Percentiles rank a stretch among this genome's conserved stretches.
Evolutionary conservation across 2,888 invertebrate species (phyloP).

Genomic region (Drosophila algonquin): DNA sequence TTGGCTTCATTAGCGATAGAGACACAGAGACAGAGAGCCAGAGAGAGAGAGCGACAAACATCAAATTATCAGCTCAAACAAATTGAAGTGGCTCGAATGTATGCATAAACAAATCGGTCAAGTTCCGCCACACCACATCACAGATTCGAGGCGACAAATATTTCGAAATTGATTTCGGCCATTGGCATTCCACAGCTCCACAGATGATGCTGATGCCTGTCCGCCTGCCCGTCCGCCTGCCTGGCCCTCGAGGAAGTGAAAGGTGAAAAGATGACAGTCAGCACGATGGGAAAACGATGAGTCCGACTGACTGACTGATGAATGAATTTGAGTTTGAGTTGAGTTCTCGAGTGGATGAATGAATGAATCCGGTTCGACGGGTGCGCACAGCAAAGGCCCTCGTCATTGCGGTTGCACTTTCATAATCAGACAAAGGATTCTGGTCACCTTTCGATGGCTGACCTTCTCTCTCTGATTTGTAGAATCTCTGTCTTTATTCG

Average conservation of each 20-base stretch:
- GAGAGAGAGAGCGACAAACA: slow-evolving; percentile 31
- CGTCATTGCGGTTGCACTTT: neutral
- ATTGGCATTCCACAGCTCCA: slow-evolving; percentile 8
- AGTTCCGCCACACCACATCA: slow-evolving; percentile 9
- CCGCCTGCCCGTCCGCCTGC: neutral
- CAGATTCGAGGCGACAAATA: slow-evolving; percentile 58
- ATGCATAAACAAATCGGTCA: slow-evolving; percentile 43
- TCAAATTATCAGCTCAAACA: slow-evolving; percentile 68
- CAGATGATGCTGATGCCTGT: neutral
- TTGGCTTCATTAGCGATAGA: slow-evolving; percentile 69
- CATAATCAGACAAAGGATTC: neutral
- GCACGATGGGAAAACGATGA: slow-evolving; percentile 13
- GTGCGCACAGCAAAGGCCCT: neutral
- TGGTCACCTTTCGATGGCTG: neutral
- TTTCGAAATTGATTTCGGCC: slow-evolving; percentile 21
- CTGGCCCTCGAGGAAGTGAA: slow-evolving; percentile 26
- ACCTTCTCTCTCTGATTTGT: neutral
- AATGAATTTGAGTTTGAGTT: neutral
- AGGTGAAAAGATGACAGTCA: slow-evolving; percentile 19
- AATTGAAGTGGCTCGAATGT: slow-evolving; percentile 51
- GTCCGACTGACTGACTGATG: neutral
- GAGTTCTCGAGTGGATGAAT: slow-evolving; percentile 7
- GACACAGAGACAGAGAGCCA: slow-evolving; percentile 9
- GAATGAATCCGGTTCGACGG: neutral
- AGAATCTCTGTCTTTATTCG: neutral